These are phyloP conservation scores for Agonum fuliginosum DNA, from an alignment of 2,888 invertebrate species.

Conservation along the genomic window DNA sequence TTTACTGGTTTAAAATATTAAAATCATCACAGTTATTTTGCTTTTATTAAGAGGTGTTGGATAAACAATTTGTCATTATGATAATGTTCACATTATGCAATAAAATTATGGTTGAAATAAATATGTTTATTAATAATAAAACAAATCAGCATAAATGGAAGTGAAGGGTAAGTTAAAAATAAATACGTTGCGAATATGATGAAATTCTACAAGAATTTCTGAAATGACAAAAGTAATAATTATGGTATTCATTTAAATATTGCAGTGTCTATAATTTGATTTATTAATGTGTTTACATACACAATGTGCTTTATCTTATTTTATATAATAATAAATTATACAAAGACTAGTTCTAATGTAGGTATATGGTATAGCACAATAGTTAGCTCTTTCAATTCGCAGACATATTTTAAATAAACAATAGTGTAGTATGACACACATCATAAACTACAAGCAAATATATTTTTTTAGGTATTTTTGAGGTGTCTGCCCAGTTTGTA, in stretches of 20 bases:
- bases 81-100: not conserved
- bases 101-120: not conserved
- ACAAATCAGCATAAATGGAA: not conserved
- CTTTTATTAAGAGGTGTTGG: too few species aligned
- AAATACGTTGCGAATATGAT: conserved; percentile 3
- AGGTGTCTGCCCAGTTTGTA: too few species aligned
- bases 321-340: conserved; percentile 26
- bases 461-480: too few species aligned
- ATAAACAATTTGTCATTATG: too few species aligned
- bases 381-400: too few species aligned
- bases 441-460: too few species aligned
- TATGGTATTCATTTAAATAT: conserved; percentile 22
- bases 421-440: too few species aligned
- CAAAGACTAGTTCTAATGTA: not conserved
- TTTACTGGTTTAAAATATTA: too few species aligned
- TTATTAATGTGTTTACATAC: conserved; percentile 24
- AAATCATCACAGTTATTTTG: too few species aligned
- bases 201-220: conserved; percentile 14
- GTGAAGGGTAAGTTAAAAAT: conserved; percentile 7
- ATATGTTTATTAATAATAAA: not conserved
- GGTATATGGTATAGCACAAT: too few species aligned
- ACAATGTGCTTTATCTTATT: not conserved
- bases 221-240: not conserved
- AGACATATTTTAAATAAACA: too few species aligned
- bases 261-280: conserved; percentile 22